Conservation (phyloP, 2,888 invertebrate species). For the Amorpha juglandis region DNA sequence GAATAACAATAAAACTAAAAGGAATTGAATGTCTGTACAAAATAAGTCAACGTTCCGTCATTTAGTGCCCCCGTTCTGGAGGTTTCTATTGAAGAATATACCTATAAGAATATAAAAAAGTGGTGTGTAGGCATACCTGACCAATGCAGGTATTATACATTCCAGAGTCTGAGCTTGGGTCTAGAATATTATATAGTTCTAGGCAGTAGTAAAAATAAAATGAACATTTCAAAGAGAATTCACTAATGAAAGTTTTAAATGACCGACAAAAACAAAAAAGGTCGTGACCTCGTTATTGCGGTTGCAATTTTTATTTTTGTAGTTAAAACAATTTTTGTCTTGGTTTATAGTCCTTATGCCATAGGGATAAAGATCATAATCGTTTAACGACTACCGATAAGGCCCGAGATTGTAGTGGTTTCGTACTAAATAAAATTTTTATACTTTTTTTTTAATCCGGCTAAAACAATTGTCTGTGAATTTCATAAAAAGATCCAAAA, state of each 20-base stretch:
- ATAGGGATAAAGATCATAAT: conserved; percentile 42
- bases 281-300: conserved; percentile 76
- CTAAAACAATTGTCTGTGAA: conserved; percentile 75
- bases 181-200: background rate
- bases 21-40: no score
- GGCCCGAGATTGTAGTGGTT: conserved; percentile 39
- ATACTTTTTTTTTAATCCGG: conserved; percentile 70
- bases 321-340: conserved; percentile 42
- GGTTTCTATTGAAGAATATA: no score
- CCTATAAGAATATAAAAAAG: no score
- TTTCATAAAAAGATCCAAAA: conserved; percentile 72
- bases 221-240: conserved; percentile 70
- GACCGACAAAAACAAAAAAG: conserved; percentile 74
- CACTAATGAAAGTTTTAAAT: conserved; percentile 82
- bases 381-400: conserved; percentile 31
- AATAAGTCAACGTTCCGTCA: no score
- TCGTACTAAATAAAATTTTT: conserved; percentile 59
- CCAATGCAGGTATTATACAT: background rate
- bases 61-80: no score
- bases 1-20: no score
- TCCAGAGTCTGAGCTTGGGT: background rate
- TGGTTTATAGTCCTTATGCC: conserved; percentile 37
- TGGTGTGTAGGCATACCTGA: no score
- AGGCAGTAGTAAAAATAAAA: conserved; percentile 47
- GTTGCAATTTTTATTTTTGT: conserved; percentile 60